These are phyloP conservation scores for Apodemus speciosus DNA, from an alignment of 2,113 vertebrate species.

Conservation along the genomic window DNA sequence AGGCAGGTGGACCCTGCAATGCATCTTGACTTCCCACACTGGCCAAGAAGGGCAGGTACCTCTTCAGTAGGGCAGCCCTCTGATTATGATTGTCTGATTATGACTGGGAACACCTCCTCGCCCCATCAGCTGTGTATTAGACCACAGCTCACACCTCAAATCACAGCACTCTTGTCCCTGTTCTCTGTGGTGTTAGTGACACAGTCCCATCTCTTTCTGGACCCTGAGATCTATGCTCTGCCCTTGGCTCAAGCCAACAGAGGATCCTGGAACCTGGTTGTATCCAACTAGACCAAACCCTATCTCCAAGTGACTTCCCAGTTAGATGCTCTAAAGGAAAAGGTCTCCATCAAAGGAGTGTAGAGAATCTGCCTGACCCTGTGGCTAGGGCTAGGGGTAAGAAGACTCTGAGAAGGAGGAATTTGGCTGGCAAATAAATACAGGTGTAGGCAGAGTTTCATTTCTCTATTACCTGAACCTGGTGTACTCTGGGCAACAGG, in stretches of 20 bases:
- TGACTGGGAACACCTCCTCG: not conserved
- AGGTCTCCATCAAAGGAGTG: not conserved
- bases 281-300: not conserved
- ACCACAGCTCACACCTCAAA: not conserved
- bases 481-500: not conserved
- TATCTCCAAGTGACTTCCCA: not conserved
- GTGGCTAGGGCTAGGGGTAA: not conserved
- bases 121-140: not conserved
- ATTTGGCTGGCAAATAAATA: conserved; percentile 55
- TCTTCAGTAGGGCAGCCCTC: not conserved
- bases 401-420: not conserved
- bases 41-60: not conserved
- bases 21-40: not conserved
- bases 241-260: conserved; percentile 3
- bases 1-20: not conserved
- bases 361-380: not conserved
- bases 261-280: conserved; percentile 2
- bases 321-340: too few relatives aligned
- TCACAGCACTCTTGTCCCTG: not conserved
- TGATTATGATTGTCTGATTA: too few relatives aligned
- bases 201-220: not conserved
- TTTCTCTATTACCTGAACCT: not conserved
- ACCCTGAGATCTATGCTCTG: not conserved
- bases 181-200: conserved; percentile 10
- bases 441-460: not conserved